phyloP scores from a whole-genome alignment of 2,888 invertebrate species.

The Euspilapteryx auroguttella region DNA sequence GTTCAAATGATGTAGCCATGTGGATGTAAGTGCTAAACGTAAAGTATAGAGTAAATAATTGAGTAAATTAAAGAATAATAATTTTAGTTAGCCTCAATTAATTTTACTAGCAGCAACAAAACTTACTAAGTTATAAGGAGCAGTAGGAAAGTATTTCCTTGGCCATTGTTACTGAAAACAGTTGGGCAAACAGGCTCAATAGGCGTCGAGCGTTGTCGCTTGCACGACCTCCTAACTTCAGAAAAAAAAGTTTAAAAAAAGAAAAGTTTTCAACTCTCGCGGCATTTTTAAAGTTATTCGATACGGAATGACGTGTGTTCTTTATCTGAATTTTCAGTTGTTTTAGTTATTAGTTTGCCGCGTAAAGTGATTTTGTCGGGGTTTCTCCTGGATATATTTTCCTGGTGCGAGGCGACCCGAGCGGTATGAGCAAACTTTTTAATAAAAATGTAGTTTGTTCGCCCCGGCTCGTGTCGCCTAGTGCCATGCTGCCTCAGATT shows the following conservation, averaged over 20 bases:
- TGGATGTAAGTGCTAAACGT: no score
- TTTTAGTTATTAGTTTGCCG: no score
- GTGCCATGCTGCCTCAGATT: slow-evolving; percentile 17
- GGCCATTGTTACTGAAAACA: slow-evolving; percentile 55
- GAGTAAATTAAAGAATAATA: no score
- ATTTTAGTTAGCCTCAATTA: not conserved
- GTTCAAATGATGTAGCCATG: no score
- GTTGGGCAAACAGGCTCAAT: slow-evolving; percentile 47
- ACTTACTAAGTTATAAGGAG: not conserved
- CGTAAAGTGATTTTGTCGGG: no score
- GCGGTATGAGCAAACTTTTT: slow-evolving; percentile 58
- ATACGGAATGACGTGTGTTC: slow-evolving; percentile 3
- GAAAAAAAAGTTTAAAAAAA: not conserved
- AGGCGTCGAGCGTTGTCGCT: no score
- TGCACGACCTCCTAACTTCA: no score
- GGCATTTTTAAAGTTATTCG: slow-evolving; percentile 2
- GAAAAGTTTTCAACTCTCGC: slow-evolving; percentile 1
- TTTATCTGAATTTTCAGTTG: no score
- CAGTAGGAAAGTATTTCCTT: slow-evolving; percentile 44
- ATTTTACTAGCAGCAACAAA: not conserved
- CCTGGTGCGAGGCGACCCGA: slow-evolving; percentile 42
- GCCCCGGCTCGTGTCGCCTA: slow-evolving; percentile 59
- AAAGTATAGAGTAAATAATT: no score
- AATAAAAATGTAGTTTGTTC: slow-evolving; percentile 52
- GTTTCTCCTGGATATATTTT: no score